Base-by-base conservation (phyloP, 1,140 invertebrate species). In the Drosophila triauraria region DNA sequence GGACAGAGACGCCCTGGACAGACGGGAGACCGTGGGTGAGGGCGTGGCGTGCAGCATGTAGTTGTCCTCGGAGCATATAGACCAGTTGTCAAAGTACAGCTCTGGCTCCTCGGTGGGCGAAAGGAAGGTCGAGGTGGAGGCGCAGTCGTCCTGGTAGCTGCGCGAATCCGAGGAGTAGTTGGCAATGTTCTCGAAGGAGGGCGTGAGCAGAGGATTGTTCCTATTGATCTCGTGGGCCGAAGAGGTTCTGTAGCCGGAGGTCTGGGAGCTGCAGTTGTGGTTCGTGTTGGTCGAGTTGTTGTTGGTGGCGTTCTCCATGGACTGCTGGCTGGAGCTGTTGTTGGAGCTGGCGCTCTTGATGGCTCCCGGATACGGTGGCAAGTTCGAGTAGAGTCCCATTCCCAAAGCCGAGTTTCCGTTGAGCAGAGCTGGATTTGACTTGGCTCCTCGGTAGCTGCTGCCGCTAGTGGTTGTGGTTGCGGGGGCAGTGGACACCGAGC, bases 11-110 rank as follows among this genome's bases (percentile, higher is more conserved):
- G 86, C 81, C 8, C 94, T 94, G 46, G 94, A 95, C 8, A 94
- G 91, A 3, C 94, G 94, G 2, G 94, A 95, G 9, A 93, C 85
- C 74, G 65, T 75, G 88, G 94, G 67, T 58, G 92, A 63, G 70
- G 91, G 77, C n/a, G 91, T 91, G 72, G 92, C 80, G 54, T 91
- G 91, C 44, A 92, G 30, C 67, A 85, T 85, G 23, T 87, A 92
- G 40, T 93, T 91, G 46, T 93, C 93, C 83, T 95, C 95, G 1
- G 96, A 96, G 76, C 95, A 96, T 9, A 95, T 94, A 0, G 95
- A 96, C 94, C 95, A 96, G 8, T 95, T 95, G 77, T 96, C 95
- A 78, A 95, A 95, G 68, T 95, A 95, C 59, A 95, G 87, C 23
- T 93, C 92, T 0, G 93, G 93, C 61, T 95, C 95, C 62, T 95